These are phyloP conservation scores for Drosophila lacertosa DNA, from an alignment of 1,140 invertebrate species.

Conservation along the genomic window DNA sequence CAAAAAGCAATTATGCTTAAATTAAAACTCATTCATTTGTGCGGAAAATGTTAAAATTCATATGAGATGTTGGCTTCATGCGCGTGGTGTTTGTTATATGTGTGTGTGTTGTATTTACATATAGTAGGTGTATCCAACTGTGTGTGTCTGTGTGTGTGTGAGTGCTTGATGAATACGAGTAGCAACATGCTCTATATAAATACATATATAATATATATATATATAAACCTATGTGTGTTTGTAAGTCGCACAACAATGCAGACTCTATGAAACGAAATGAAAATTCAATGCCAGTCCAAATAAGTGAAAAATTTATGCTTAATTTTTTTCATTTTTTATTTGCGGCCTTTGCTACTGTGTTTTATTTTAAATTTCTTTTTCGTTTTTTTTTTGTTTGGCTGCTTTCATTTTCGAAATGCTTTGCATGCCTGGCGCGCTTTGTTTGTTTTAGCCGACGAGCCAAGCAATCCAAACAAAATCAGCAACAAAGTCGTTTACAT, in stretches of 20 bases:
- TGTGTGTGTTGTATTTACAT: constrained; percentile 20
- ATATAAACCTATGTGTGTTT: background rate
- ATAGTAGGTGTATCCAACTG: constrained; percentile 7
- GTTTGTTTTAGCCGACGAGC: constrained; percentile 46
- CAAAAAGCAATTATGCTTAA: constrained; percentile 81
- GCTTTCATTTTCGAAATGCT: constrained; percentile 44
- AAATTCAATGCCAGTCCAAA: constrained; percentile 72
- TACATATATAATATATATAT: no score
- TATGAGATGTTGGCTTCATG: constrained; percentile 51
- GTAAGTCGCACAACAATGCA: constrained; percentile 34
- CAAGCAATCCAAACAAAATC: constrained; percentile 51
- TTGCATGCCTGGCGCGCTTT: constrained; percentile 31
- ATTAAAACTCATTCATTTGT: constrained; percentile 82
- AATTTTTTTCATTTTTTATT: constrained; percentile 31
- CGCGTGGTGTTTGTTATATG: constrained; percentile 53
- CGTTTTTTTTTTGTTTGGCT: constrained; percentile 1
- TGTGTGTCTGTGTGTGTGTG: background rate
- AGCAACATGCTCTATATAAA: constrained; percentile 1
- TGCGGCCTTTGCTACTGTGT: background rate
- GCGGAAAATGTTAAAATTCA: constrained; percentile 66
- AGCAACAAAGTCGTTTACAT: constrained; percentile 51
- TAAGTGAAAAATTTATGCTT: constrained; percentile 76
- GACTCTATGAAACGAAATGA: constrained; percentile 56
- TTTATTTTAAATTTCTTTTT: no score
- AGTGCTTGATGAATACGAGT: constrained; percentile 20